Evolutionary conservation across 1,140 invertebrate genomes (phyloP), one percentile per base, ranked within the genome.

Genomic region (Dufourea novaeangliae): DNA sequence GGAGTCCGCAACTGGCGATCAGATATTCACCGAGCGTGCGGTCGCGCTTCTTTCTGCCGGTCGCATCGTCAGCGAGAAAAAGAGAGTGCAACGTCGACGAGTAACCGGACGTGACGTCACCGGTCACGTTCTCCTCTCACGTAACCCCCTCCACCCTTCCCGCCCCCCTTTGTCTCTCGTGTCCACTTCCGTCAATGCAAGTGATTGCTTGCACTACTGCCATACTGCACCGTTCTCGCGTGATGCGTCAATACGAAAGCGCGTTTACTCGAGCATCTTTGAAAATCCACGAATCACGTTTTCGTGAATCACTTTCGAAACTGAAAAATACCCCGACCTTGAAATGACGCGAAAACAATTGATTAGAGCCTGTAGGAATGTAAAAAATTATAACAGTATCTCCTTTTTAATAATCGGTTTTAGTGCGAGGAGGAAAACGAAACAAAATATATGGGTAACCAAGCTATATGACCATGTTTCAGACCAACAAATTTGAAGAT

Each of bases 151-250:
- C 34, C 63, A 2, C 44, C 52, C 34, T 29, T 3, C 22, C 41
- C 63, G 14, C 29, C 54, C 57, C 66, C 66, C 46, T 67, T 56
- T 44, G 72, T 75, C 78, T 67, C 76, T 82, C 71, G 75, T 83
- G 78, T 81, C 75, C 80, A 86, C 86, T 88, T 88, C 88, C 88
- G 86, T 82, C 85, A 84, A 79, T 88, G 78, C 74, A 62, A 78
- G 56, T 79, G 73, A 85, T 72, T 74, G 86, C 82, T 86, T 85
- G 85, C 84, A 87, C 88, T 88, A 89, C 89, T 90, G 88, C 88
- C 88, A 90, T 87, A 89, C 87, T 90, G 85, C 80, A 72, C 84
- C 68, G 77, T 17, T 39, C 61, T 67, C 61, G 70, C 61, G 67
- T 79, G 62, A 50, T 54, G 22, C 59, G 41, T 57, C 54, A 41